Evolutionary conservation across 1,140 invertebrate genomes (phyloP).

Genomic region (Hyles euphorbiae): DNA sequence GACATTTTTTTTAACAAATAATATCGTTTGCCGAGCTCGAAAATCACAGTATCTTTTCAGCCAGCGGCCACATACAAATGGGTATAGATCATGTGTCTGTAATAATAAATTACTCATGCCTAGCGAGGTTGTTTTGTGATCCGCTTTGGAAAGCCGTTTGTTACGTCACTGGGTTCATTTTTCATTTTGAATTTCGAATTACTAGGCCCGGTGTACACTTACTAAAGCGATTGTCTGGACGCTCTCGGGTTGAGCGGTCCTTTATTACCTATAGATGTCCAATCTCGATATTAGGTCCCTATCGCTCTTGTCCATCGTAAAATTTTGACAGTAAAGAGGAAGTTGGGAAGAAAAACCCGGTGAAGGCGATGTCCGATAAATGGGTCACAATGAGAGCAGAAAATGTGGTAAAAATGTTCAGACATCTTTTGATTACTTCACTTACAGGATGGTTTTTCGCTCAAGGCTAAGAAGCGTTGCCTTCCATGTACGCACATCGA

Average conservation of each 20-base stretch:
- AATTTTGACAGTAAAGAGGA: neutral
- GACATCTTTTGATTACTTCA: neutral
- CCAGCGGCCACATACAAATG: too few relatives aligned
- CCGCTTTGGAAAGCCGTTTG: slow-evolving; percentile 6
- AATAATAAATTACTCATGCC: slow-evolving; percentile 4
- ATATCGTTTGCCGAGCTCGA: too few relatives aligned
- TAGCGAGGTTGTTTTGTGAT: neutral
- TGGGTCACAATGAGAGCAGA: neutral
- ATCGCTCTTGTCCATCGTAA: slow-evolving; percentile 1
- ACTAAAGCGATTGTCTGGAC: neutral
- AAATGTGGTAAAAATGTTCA: neutral
- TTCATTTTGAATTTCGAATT: neutral
- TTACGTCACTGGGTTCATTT: slow-evolving; percentile 1
- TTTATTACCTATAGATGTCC: neutral
- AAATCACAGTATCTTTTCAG: too few relatives aligned
- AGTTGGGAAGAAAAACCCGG: neutral
- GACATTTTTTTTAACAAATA: too few relatives aligned
- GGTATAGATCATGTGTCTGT: too few relatives aligned
- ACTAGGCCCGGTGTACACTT: neutral
- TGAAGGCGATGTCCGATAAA: neutral
- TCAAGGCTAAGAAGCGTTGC: too few relatives aligned
- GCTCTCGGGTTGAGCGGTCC: neutral
- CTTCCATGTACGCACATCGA: too few relatives aligned
- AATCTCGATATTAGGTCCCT: neutral
- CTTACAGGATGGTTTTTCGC: neutral